Base-by-base conservation (phyloP, 2,888 invertebrate species). In the Plagodis dolabraria region DNA sequence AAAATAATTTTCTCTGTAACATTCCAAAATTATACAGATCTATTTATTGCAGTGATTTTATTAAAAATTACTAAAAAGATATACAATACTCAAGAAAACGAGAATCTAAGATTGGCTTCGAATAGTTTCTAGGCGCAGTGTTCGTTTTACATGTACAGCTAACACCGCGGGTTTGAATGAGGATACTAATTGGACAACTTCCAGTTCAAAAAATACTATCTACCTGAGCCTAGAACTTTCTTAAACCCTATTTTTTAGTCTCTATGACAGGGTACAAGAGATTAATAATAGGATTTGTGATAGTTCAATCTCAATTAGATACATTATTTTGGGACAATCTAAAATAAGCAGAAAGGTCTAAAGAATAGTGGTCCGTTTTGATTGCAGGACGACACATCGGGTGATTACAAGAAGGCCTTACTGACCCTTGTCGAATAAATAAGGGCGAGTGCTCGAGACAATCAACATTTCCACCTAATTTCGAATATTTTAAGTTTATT, bases 401-500 rank as follows among this genome's bases (percentile, higher is more conserved):
- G 98, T 79, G 97, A 98, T 94, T 98, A 98, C 95, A 97, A 96
- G 94, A 96, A 96, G 93, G 95, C 97, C 82, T 95, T 98, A 84
- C 94, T 98, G 90, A 96, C 97, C 79, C 93, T 98, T 87, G 95
- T 97, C 91, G 96, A 95, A 85, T 95, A 95, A 80, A 79, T 82
- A 63, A 68, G 73, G 70, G 65, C 70, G 74, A 74, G 72, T 69
- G 78, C 42, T 53, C 48, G 46, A 70, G 65, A 65, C 63, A 60
- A 47, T 33, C 60, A 60, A 66, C 61, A 78, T 74, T 74, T 71
- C 81, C 83, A 84, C 80, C 84, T 85, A 78, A 61, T 77, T 78
- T 85, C 77, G 74, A 80, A 75, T 83, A 77, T 68, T 77, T 87
- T n/a, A 86, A 86, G 83, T 86, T 85, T 45, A 57, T 44, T 69